Evolutionary conservation across 1,140 invertebrate species (phyloP), one percentile per base, ranked within the genome.

Genomic region (Eumaeus atala): DNA sequence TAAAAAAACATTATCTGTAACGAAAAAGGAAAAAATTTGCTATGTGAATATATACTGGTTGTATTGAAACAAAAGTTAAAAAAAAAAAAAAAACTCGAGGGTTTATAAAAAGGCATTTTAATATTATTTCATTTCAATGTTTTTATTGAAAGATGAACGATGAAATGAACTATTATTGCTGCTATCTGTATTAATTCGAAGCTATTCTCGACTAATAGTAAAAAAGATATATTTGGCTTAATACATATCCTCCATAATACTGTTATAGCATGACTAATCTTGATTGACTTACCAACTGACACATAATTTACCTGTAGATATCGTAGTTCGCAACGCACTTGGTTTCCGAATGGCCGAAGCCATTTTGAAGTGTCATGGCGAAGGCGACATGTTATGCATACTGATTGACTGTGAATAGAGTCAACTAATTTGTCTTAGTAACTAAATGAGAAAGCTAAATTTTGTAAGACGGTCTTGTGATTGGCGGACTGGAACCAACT

Each of bases 371-470:
- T n/a, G n/a, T n/a, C n/a, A n/a, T n/a, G n/a, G n/a, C n/a, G n/a
- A n/a, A n/a, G n/a, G n/a, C 47, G n/a, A 56, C 58, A 62, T 55
- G 62, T 52, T 64, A 66, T 66, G 71, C 69, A 70, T 76, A 74
- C 70, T 69, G 67, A 76, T 69, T 67, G 21, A 48, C 47, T 44
- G 21, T 40, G 12, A 57, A 53, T 54, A 37, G 51, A 52, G 16
- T 40, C 40, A 56, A 55, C 63, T 65, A 68, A 66, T 73, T 64
- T 63, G 63, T 64, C 59, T 70, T 57, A 16, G 59, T 58, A 62
- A 61, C 62, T 73, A 61, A 64, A 68, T 66, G 61, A 60, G 58
- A 65, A 64, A 35, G 54, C 58, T 56, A 37, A 66, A 69, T 62
- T 47, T 58, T 52, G 53, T 59, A 54, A 36, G 49, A 66, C 61